Percentiles rank a stretch among this genome's conserved stretches.
Conservation (phyloP, 2,797 vertebrate species). For the Decapterus maruadsi region DNA sequence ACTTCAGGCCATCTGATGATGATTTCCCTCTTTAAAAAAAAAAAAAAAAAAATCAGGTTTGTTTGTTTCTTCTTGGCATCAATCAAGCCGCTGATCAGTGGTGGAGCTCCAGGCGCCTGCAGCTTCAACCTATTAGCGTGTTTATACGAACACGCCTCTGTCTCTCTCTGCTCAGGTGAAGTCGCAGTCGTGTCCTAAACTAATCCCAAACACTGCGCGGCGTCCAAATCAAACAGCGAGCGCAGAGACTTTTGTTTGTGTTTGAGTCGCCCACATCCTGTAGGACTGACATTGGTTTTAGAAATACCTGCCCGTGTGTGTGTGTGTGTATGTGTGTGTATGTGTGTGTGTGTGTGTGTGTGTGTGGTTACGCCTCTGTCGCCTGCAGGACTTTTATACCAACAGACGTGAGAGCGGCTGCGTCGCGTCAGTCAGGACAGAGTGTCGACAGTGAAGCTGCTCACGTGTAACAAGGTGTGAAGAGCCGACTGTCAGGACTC, state of each 20-base stretch:
- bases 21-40: neutral
- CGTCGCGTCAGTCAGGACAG: no score
- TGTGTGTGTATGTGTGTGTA: no score
- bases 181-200: neutral
- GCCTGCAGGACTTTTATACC: no score
- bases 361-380: no score
- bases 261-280: constrained; percentile 24
- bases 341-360: no score
- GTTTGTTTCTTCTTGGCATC: no score
- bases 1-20: no score
- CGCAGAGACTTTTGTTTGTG: constrained; percentile 5
- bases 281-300: constrained; percentile 19
- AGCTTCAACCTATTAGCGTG: neutral
- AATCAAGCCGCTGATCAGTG: no score
- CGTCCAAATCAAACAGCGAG: constrained; percentile 14
- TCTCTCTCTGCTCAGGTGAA: neutral
- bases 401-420: no score
- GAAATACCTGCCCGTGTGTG: constrained; percentile 39
- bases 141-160: constrained; percentile 1
- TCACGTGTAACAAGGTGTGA: no score
- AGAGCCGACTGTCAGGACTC: no score
- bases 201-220: neutral
- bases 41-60: neutral
- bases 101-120: neutral
- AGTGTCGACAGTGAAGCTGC: no score